A percentile compares a stretch with the other conserved stretches of the same genome.
Conservation (phyloP, 1,140 invertebrate species). For the Riptortus pedestris region DNA sequence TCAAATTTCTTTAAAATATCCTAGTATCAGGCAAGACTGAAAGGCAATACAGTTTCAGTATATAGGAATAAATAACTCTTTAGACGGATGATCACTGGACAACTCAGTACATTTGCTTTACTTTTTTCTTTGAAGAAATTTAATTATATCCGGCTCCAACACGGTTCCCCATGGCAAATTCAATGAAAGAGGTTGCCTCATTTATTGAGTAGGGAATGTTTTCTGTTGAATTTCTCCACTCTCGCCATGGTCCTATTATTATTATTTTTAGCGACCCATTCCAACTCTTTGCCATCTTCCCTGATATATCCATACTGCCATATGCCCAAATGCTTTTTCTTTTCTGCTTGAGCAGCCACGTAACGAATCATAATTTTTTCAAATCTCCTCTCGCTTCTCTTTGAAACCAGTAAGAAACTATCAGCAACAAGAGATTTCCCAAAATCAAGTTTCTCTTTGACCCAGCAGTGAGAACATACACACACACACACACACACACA, state of each 20-base stretch:
- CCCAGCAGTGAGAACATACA: too few relatives aligned
- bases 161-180: constrained; percentile 1
- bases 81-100: constrained; percentile 5
- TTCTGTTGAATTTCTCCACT: not conserved
- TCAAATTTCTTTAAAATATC: not conserved
- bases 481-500: too few relatives aligned
- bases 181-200: not conserved
- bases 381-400: constrained; percentile 66
- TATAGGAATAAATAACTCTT: not conserved
- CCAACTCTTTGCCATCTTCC: constrained; percentile 89
- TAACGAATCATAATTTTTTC: constrained; percentile 72
- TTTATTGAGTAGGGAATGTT: constrained; percentile 2
- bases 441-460: constrained; percentile 57
- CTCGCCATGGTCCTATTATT: not conserved
- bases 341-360: constrained; percentile 66
- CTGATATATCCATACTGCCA: constrained; percentile 95
- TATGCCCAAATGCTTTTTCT: constrained; percentile 70
- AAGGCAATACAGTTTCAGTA: constrained; percentile 2
- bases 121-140: constrained; percentile 1
- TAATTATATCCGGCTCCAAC: not conserved
- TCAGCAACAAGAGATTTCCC: constrained; percentile 73
- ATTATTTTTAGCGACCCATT: constrained; percentile 25
- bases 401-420: constrained; percentile 73
- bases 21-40: not conserved
- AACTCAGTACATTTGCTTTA: constrained; percentile 3